These are phyloP conservation scores for Anoplophora glabripennis DNA, from an alignment of 1,140 invertebrate genomes.

Conservation along the genomic window DNA sequence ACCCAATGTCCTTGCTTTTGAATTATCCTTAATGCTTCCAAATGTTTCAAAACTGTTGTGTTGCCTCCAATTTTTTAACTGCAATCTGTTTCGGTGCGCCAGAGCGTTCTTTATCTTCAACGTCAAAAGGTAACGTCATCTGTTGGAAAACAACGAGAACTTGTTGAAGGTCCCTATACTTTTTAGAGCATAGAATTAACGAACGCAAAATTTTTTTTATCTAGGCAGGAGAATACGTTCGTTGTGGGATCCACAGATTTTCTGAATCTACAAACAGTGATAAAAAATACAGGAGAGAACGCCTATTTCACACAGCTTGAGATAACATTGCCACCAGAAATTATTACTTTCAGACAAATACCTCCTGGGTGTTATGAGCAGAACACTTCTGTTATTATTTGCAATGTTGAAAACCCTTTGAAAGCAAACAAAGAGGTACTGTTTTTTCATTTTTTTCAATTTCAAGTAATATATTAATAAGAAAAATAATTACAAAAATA, in stretches of 20 bases:
- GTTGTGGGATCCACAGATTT: neutral
- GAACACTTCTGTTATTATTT: conserved; percentile 3
- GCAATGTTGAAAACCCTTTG: neutral
- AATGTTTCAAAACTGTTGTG: no score
- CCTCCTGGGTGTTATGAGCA: neutral
- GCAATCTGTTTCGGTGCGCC: no score
- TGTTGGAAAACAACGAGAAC: no score
- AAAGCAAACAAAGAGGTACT: neutral
- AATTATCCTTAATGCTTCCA: no score
- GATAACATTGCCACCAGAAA: neutral
- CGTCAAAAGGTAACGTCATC: no score
- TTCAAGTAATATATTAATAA: no score
- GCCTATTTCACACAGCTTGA: conserved; percentile 6
- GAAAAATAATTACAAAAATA: neutral
- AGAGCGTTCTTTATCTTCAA: no score
- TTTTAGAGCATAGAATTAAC: no score
- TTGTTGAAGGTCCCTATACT: no score
- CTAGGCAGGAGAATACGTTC: neutral
- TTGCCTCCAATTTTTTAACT: no score
- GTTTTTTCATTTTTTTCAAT: no score
- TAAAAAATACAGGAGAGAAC: conserved; percentile 5
- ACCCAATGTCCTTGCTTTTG: no score
- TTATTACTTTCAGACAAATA: conserved; percentile 7
- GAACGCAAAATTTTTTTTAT: neutral
- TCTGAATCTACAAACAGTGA: neutral